phyloP scores from a whole-genome alignment of 2,797 vertebrate genomes.

The Lepidocolaptes lacrymiger region DNA sequence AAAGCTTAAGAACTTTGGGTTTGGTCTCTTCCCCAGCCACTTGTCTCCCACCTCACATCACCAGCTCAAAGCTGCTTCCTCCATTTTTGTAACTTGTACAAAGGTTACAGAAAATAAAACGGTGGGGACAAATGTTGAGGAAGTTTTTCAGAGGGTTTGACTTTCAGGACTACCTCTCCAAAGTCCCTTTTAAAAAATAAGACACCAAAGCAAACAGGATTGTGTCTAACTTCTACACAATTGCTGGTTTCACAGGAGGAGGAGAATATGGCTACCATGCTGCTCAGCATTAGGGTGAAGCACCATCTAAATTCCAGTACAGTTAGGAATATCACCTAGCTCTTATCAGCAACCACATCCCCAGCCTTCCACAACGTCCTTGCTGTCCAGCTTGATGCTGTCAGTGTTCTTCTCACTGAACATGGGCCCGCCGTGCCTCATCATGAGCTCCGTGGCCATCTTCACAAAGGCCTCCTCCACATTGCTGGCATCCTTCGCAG shows the following conservation, averaged over 20 bases:
- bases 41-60: neutral
- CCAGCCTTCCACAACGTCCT: constrained; percentile 82
- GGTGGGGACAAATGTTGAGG: neutral
- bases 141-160: constrained; percentile 3
- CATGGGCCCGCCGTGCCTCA: constrained; percentile 85
- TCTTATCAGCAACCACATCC: constrained; percentile 84
- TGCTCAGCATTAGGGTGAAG: constrained; percentile 63
- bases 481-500: constrained; percentile 87
- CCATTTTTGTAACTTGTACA: neutral
- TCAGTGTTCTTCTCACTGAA: constrained; percentile 83
- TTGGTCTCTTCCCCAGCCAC: neutral
- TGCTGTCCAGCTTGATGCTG: constrained; percentile 88
- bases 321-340: neutral
- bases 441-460: constrained; percentile 85
- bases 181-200: constrained; percentile 51
- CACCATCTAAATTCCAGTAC: constrained; percentile 66
- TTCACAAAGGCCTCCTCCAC: constrained; percentile 88
- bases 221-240: constrained; percentile 68
- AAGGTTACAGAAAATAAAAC: constrained; percentile 20
- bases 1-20: neutral
- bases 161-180: constrained; percentile 32
- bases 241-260: constrained; percentile 54
- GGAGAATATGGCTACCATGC: constrained; percentile 55
- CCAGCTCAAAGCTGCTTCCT: neutral
- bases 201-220: constrained; percentile 59